These are phyloP conservation scores for Ophiodon elongatus DNA, from an alignment of 2,113 vertebrate genomes.

Conservation along the genomic window DNA sequence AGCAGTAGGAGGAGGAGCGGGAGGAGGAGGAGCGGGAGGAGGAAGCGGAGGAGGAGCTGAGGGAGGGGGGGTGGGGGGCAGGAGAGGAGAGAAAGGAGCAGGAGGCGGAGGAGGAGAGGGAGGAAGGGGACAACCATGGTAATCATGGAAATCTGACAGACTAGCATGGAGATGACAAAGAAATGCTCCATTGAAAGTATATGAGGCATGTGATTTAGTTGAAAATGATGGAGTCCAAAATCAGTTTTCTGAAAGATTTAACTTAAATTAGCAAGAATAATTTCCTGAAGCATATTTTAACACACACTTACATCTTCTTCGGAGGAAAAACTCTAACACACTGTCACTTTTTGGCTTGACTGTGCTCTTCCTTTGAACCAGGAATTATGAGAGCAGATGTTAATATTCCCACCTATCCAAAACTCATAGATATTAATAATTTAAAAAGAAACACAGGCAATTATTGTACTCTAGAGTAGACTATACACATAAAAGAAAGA, in stretches of 20 bases:
- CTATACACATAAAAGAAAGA: neutral
- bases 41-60: slow-evolving; percentile 59
- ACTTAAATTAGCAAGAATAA: slow-evolving; percentile 41
- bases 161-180: slow-evolving; percentile 64
- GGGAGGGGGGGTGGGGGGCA: slow-evolving; percentile 9
- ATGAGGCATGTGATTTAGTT: slow-evolving; percentile 37
- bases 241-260: slow-evolving; percentile 27
- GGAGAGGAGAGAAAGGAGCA: slow-evolving; percentile 33
- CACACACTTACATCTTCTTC: slow-evolving; percentile 8
- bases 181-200: slow-evolving; percentile 40
- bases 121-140: slow-evolving; percentile 66
- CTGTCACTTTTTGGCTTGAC: neutral
- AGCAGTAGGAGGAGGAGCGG: slow-evolving; percentile 69
- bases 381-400: neutral
- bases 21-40: slow-evolving; percentile 58
- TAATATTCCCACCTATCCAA: neutral
- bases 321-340: neutral
- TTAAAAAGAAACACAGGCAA: neutral
- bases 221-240: slow-evolving; percentile 34
- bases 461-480: neutral
- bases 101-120: slow-evolving; percentile 35
- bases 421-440: neutral
- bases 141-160: slow-evolving; percentile 70
- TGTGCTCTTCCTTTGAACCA: slow-evolving; percentile 1
- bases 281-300: slow-evolving; percentile 24